Conservation (phyloP, 2,797 vertebrate genomes). For the Apogon talboti region DNA sequence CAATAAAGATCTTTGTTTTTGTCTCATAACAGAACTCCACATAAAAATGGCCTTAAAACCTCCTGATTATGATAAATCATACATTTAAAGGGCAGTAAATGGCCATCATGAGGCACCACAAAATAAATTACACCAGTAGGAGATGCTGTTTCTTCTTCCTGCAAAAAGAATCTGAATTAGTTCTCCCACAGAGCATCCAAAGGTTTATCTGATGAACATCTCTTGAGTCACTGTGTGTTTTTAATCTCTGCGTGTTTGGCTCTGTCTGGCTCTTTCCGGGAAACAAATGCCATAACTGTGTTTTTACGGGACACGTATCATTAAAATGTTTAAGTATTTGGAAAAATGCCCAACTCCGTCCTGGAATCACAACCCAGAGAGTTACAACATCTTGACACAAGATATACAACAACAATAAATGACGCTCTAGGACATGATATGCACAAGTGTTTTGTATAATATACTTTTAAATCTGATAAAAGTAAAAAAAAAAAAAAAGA, state of each 20-base stretch:
- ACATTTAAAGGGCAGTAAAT: background rate
- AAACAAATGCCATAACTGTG: background rate
- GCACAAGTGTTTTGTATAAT: too few species aligned
- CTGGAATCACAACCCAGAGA: too few species aligned
- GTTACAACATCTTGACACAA: background rate
- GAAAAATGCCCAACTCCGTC: background rate
- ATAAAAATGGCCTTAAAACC: background rate
- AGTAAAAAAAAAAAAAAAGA: too few species aligned
- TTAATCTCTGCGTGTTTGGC: background rate
- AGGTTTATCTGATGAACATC: background rate
- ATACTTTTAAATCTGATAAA: too few species aligned
- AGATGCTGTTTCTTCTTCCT: background rate
- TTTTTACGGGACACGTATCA: background rate
- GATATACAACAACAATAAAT: too few species aligned
- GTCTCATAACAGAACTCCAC: too few species aligned
- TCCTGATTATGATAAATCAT: background rate
- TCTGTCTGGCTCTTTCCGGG: background rate
- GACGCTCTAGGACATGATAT: too few species aligned
- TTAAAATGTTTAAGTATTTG: background rate
- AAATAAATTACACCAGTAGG: background rate
- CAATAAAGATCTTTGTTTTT: too few species aligned
- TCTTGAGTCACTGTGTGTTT: background rate
- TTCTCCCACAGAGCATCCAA: background rate
- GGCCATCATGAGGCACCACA: background rate
- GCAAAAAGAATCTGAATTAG: background rate